Conservation (phyloP, 1,140 invertebrate species). For the Aphelenchoides avenae region DNA sequence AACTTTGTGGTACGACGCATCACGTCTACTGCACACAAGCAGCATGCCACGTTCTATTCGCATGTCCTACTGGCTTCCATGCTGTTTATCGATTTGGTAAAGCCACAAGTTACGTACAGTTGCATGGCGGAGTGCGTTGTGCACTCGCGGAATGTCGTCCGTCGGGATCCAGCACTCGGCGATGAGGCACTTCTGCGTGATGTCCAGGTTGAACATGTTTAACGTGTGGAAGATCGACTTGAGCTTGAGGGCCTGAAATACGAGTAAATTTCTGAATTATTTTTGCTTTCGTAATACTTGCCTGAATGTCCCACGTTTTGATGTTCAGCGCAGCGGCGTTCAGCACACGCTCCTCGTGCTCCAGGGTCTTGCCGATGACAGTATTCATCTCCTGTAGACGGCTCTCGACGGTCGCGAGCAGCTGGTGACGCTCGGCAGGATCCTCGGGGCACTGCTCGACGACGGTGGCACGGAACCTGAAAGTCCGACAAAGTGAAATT, state of each 20-base stretch:
- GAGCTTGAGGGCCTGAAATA: conserved; percentile 70
- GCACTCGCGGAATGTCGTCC: conserved; percentile 79
- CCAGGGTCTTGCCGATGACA: conserved; percentile 81
- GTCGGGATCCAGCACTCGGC: conserved; percentile 97
- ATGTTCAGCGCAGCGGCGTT: conserved; percentile 84
- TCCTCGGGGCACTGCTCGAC: conserved; percentile 75
- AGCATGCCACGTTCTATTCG: too few relatives aligned
- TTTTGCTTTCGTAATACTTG: conserved; percentile 61
- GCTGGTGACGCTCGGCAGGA: conserved; percentile 78
- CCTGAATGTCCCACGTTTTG: conserved; percentile 81
- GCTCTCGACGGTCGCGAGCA: conserved; percentile 83
- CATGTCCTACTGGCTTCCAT: conserved; percentile 79
- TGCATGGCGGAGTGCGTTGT: conserved; percentile 77
- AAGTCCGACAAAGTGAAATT: conserved; percentile 88
- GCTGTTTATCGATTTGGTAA: too few relatives aligned
- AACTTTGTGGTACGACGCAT: not conserved
- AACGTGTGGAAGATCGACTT: conserved; percentile 69
- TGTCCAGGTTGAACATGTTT: conserved; percentile 72
- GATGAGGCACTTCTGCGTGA: conserved; percentile 84
- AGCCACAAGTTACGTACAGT: conserved; percentile 66
- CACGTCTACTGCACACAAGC: not conserved
- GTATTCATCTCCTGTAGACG: conserved; percentile 88
- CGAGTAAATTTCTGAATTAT: conserved; percentile 61
- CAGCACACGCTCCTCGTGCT: conserved; percentile 85
- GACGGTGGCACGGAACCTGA: conserved; percentile 59